Conservation (phyloP, 2,888 invertebrate genomes). For the Carpatolechia fugitivella region DNA sequence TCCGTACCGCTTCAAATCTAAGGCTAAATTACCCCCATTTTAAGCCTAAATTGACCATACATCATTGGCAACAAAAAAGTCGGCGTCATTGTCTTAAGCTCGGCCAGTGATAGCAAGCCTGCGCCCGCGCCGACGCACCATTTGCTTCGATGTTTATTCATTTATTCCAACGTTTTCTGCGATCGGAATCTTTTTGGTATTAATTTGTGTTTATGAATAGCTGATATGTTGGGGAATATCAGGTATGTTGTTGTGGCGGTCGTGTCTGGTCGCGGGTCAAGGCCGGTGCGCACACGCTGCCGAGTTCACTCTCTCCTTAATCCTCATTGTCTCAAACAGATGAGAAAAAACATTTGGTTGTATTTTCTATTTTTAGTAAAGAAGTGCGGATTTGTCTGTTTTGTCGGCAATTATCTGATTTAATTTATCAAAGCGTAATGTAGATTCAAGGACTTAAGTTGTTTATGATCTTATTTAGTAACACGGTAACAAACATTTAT, state of each 20-base stretch:
- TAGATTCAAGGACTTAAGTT: too few species aligned
- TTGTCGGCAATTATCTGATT: too few species aligned
- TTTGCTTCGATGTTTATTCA: constrained; percentile 68
- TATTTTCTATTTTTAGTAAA: too few species aligned
- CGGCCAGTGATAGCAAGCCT: constrained; percentile 25
- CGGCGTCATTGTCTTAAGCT: constrained; percentile 28
- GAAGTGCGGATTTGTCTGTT: too few species aligned
- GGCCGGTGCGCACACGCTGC: constrained; percentile 46
- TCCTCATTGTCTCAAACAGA: constrained; percentile 8
- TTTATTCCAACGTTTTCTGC: constrained; percentile 64
- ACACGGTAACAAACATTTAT: too few species aligned
- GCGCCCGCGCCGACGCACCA: constrained; percentile 38
- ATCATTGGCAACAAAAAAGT: constrained; percentile 24
- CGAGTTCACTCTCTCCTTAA: constrained; percentile 23
- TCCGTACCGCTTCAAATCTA: not conserved
- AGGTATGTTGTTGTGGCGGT: constrained; percentile 41
- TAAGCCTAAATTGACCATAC: constrained; percentile 23
- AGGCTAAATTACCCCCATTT: constrained; percentile 4
- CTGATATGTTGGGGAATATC: constrained; percentile 49
- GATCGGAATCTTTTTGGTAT: constrained; percentile 57
- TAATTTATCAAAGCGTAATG: too few species aligned
- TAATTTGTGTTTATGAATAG: constrained; percentile 73
- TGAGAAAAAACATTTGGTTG: too few species aligned
- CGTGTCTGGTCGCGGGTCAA: constrained; percentile 54
- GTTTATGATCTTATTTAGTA: too few species aligned